Evolutionary conservation across 2,113 vertebrate genomes (phyloP), one percentile per base, ranked within the genome.

Genomic region (Podilymbus podiceps): DNA sequence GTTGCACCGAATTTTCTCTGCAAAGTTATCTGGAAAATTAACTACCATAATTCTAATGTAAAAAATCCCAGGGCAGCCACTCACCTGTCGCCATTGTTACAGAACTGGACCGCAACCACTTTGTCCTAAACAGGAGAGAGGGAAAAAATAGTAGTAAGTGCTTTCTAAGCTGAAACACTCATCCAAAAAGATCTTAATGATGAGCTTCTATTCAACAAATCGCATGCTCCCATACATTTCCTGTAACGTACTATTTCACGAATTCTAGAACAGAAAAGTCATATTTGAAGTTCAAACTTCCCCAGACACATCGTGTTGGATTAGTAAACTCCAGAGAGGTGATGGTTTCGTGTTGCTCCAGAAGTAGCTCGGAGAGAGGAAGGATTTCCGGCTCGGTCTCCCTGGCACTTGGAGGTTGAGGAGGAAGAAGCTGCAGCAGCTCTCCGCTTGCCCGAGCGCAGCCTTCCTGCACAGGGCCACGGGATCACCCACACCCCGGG

Each of bases 41-140:
- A 77, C 52, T 12, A 15, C 6, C 71, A n/a, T 16, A 56, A 21
- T 3, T 83, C 35, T 38, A 24, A 49, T 5, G 50, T 33, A 23
- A 74, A 74, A 40, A 81, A 86, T 5, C 18, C 50, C 50, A 77
- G 59, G 80, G 62, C n/a, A 78, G 46, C 80, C 91, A 97, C 98
- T 98, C 97, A 99, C 99, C 99, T 98, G 97, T 99, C 99, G 46
- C 98, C 99, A 38, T 98, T 99, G 98, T 99, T 99, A 98, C 99
- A 99, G 93, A 99, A 99, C 97, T 99, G 99, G 94, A 99, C 98
- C 23, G 99, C 99, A 23, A 99, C 98, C 85, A 99, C 99, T 98
- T 99, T 99, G 97, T 99, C 99, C 99, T 99, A 87, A 86, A 97
- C 62, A 92, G 47, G 11, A 27, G 31, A 83, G 78, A 73, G 82